phyloP scores from a whole-genome alignment of 2,113 vertebrate genomes.

The Coptodon rendalli region DNA sequence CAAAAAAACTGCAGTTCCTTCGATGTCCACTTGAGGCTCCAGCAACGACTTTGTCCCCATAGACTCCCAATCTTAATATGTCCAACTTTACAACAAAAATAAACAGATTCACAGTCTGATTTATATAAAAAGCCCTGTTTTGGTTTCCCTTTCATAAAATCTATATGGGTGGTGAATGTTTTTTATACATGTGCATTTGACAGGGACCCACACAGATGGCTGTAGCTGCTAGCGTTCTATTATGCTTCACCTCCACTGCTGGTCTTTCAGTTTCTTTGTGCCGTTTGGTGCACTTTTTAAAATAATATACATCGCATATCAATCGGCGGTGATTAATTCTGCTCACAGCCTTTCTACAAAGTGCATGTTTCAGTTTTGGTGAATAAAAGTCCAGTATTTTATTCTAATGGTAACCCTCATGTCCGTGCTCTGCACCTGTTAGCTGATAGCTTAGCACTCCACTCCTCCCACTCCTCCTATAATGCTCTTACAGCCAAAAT shows the following conservation, averaged over 20 bases:
- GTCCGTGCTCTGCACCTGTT: background rate
- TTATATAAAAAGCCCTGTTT: background rate
- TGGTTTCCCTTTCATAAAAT: background rate
- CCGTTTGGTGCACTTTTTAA: background rate
- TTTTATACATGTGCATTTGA: background rate
- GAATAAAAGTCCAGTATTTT: background rate
- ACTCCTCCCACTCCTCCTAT: background rate
- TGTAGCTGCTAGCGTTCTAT: background rate
- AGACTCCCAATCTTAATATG: background rate
- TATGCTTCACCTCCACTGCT: background rate
- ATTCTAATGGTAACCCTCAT: background rate
- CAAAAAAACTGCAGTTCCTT: background rate
- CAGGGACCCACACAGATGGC: background rate
- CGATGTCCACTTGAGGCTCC: background rate
- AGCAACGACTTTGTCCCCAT: background rate
- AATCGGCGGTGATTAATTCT: background rate
- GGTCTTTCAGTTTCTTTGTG: background rate
- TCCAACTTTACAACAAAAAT: background rate
- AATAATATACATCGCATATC: background rate
- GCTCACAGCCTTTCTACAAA: background rate
- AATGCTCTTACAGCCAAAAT: background rate
- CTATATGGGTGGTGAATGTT: background rate
- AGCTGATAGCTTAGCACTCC: background rate
- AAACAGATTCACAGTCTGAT: background rate
- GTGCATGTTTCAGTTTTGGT: background rate